These are phyloP conservation scores for Channa striata DNA, from an alignment of 2,797 vertebrate species.

Conservation along the genomic window DNA sequence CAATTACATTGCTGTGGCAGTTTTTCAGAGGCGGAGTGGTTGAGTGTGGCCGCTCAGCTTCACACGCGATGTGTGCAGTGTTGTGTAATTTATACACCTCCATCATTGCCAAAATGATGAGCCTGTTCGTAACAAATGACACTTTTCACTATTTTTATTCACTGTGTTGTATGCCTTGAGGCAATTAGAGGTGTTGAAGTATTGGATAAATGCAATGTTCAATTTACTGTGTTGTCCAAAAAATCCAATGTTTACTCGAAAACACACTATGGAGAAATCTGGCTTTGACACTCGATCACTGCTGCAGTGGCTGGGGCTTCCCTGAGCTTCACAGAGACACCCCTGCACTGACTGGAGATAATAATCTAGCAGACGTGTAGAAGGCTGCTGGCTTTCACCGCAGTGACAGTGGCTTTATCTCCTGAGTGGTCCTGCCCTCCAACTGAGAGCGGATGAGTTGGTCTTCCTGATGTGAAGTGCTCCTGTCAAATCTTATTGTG, in stretches of 20 bases:
- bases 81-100: too few relatives aligned
- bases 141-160: not conserved
- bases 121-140: too few relatives aligned
- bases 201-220: not conserved
- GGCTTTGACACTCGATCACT: not conserved
- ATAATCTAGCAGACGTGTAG: slow-evolving; percentile 38
- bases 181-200: not conserved
- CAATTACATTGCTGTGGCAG: not conserved
- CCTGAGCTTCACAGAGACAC: not conserved
- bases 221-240: not conserved
- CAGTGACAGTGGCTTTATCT: slow-evolving; percentile 58
- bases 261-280: not conserved
- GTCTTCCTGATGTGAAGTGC: slow-evolving; percentile 49
- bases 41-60: not conserved
- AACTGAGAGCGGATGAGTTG: slow-evolving; percentile 46
- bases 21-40: not conserved
- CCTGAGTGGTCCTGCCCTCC: slow-evolving; percentile 40
- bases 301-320: not conserved
- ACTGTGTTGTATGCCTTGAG: not conserved
- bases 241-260: not conserved
- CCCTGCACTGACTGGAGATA: not conserved
- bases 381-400: slow-evolving; percentile 30
- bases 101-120: too few relatives aligned
- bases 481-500: slow-evolving; percentile 64
- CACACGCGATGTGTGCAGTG: too few relatives aligned